These are phyloP conservation scores for Xestia sexstrigata DNA, from an alignment of 2,888 invertebrate genomes.

Conservation along the genomic window DNA sequence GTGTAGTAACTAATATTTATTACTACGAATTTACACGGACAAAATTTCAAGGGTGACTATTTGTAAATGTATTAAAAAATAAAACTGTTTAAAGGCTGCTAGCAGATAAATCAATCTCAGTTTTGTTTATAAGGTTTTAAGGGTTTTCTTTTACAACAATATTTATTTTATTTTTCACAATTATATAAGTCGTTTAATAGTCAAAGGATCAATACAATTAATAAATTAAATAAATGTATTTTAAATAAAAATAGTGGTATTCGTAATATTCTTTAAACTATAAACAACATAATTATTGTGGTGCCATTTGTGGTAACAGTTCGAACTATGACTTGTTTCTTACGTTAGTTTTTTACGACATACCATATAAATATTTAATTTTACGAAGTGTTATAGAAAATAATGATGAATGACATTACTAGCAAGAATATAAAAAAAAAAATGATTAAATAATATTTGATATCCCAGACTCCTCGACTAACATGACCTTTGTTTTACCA, in stretches of 20 bases:
- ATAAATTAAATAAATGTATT: no score
- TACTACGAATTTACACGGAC: constrained; percentile 16
- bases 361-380: no score
- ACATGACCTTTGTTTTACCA: constrained; percentile 36
- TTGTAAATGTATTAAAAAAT: constrained; percentile 6
- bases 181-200: no score
- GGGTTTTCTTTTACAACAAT: not conserved
- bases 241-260: not conserved
- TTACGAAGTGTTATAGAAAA: no score
- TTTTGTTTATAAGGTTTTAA: not conserved
- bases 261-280: not conserved
- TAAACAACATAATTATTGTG: not conserved
- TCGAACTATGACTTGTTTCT: not conserved
- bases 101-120: constrained; percentile 20
- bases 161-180: no score
- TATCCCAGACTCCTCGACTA: constrained; percentile 32
- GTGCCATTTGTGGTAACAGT: not conserved
- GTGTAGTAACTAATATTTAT: constrained; percentile 39
- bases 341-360: not conserved
- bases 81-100: constrained; percentile 15
- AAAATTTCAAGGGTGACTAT: not conserved
- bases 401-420: not conserved
- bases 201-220: no score
- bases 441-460: not conserved
- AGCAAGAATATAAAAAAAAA: not conserved